Conservation (phyloP, 2,888 invertebrate genomes). For the Ganaspis brasiliensis region DNA sequence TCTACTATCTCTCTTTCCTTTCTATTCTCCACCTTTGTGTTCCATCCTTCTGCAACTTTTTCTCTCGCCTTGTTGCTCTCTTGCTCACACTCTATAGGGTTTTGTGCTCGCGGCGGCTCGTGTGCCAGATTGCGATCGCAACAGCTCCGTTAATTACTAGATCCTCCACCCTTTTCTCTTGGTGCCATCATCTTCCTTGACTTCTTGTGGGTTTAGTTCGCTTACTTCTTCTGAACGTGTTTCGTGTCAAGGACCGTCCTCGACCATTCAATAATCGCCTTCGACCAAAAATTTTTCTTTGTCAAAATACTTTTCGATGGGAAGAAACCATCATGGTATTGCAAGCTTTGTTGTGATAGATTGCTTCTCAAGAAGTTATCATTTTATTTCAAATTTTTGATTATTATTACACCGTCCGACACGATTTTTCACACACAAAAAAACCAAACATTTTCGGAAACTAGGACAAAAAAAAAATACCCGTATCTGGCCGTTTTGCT, state of each 20-base stretch:
- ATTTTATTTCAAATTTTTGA: background rate
- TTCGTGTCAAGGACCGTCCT: slow-evolving; percentile 32
- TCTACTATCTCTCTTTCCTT: slow-evolving; percentile 37
- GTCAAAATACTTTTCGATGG: background rate
- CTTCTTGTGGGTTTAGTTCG: slow-evolving; percentile 43
- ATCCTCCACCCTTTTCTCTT: slow-evolving; percentile 62
- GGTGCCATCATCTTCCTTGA: slow-evolving; percentile 45
- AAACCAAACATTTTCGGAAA: too few relatives aligned
- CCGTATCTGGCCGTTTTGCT: too few relatives aligned
- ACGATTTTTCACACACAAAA: too few relatives aligned
- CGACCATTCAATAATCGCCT: slow-evolving; percentile 23
- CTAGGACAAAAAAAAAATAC: too few relatives aligned
- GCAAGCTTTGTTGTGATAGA: background rate
- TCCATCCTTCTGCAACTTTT: slow-evolving; percentile 36
- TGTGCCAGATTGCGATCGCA: slow-evolving; percentile 75
- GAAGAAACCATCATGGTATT: slow-evolving; percentile 1
- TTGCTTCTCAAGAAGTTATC: background rate
- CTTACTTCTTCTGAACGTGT: slow-evolving; percentile 12
- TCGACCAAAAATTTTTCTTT: slow-evolving; percentile 13
- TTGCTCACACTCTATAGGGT: slow-evolving; percentile 43
- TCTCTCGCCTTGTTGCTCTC: slow-evolving; percentile 24
- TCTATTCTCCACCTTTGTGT: slow-evolving; percentile 39
- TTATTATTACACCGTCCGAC: too few relatives aligned
- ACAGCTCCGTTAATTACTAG: slow-evolving; percentile 77
- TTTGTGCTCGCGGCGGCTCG: slow-evolving; percentile 69